These are phyloP conservation scores for Drosophila recens DNA, from an alignment of 2,888 invertebrate genomes.

Conservation along the genomic window DNA sequence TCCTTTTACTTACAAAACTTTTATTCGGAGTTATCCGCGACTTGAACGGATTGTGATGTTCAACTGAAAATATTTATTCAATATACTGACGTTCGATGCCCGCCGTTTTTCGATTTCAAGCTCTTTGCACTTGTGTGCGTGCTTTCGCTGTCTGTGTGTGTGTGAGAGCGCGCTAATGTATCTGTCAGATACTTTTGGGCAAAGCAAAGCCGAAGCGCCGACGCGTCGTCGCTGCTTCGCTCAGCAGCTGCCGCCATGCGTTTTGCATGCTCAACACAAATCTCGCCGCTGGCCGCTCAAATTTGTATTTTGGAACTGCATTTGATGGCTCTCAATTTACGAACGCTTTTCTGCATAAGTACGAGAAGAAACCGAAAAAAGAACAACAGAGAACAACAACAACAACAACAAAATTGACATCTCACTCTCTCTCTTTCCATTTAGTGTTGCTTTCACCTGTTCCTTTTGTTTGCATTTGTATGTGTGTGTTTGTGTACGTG, in stretches of 20 bases:
- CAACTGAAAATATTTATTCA: constrained; percentile 86
- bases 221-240: constrained; percentile 15
- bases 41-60: constrained; percentile 86
- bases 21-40: constrained; percentile 86
- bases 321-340: constrained; percentile 57
- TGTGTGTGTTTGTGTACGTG: constrained; percentile 9
- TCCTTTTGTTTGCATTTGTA: constrained; percentile 14
- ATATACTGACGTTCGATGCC: constrained; percentile 84
- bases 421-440: constrained; percentile 19
- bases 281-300: constrained; percentile 30
- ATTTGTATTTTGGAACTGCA: constrained; percentile 70
- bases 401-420: constrained; percentile 5
- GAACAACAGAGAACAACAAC: constrained; percentile 8
- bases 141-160: constrained; percentile 7
- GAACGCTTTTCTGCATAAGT: constrained; percentile 43
- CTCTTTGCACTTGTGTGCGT: constrained; percentile 52
- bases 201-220: constrained; percentile 27
- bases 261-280: constrained; percentile 75
- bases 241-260: constrained; percentile 35
- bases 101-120: constrained; percentile 74
- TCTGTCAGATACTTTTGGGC: constrained; percentile 63
- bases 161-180: constrained; percentile 47
- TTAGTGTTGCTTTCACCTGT: constrained; percentile 53
- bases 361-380: constrained; percentile 11
- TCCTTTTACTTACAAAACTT: constrained; percentile 85